Evolutionary conservation across 2,797 vertebrate species (phyloP).

Genomic region (Eurystomus glaucurus): DNA sequence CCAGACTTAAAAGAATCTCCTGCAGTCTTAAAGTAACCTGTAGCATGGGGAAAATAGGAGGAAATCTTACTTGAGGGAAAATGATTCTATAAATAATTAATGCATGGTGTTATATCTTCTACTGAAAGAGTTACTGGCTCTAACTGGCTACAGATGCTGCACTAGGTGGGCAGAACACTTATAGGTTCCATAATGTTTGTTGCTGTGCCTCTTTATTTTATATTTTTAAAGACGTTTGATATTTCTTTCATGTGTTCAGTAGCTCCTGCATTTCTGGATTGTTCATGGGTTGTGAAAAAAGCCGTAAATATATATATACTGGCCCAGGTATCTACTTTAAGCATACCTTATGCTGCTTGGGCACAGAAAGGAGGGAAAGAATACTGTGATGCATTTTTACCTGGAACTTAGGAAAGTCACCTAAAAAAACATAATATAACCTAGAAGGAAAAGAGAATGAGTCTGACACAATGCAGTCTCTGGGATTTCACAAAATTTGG

Average conservation of each 20-base stretch:
- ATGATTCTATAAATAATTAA: not conserved
- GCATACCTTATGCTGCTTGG: not conserved
- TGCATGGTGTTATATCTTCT: not conserved
- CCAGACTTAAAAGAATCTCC: not conserved
- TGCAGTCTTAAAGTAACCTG: not conserved
- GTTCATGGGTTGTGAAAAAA: not conserved
- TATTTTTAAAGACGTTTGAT: not conserved
- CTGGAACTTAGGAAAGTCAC: not conserved
- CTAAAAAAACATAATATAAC: not conserved
- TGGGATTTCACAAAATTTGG: not conserved
- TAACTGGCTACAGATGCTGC: not conserved
- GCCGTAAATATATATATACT: not conserved
- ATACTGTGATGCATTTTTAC: not conserved
- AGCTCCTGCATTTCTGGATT: not conserved
- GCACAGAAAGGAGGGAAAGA: not conserved
- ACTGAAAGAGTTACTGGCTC: not conserved
- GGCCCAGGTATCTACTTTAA: not conserved
- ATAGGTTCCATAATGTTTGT: not conserved
- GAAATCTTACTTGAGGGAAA: not conserved
- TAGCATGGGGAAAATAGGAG: not conserved
- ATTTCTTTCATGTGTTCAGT: not conserved
- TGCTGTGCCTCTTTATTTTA: not conserved
- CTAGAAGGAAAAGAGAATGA: not conserved
- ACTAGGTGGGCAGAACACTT: not conserved
- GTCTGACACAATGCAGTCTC: not conserved